Percentiles rank a stretch among this genome's conserved stretches.
These are phyloP conservation scores for Dinothrombium tinctorium DNA, from an alignment of 1,140 invertebrate genomes.

Conservation along the genomic window DNA sequence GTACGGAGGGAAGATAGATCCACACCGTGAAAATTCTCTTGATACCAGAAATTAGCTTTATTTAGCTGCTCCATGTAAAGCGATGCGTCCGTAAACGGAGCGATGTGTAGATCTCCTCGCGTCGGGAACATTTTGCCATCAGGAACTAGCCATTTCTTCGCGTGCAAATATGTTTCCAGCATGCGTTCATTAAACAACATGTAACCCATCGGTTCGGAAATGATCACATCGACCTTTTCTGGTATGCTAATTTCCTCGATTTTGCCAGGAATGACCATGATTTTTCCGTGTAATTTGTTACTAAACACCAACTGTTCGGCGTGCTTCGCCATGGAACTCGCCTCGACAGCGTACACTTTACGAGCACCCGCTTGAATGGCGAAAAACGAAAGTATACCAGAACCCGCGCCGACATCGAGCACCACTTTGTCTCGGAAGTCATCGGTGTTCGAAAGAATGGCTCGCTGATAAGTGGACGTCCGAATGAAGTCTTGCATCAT, in stretches of 20 bases:
- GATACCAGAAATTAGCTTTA: constrained; percentile 97
- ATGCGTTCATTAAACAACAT: constrained; percentile 99
- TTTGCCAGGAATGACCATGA: constrained; percentile 85
- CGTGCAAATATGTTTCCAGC: constrained; percentile 95
- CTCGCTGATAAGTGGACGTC: constrained; percentile 91
- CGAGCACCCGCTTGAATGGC: constrained; percentile 88
- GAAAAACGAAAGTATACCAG: constrained; percentile 95
- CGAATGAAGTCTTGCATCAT: constrained; percentile 98
- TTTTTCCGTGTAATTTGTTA: constrained; percentile 63
- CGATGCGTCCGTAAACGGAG: constrained; percentile 94
- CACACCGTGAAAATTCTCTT: constrained; percentile 92
- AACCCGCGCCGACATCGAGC: constrained; percentile 86
- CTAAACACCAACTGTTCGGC: constrained; percentile 72
- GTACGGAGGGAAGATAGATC: constrained; percentile 69
- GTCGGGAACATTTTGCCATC: constrained; percentile 90
- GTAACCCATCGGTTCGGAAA: constrained; percentile 98
- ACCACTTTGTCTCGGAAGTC: constrained; percentile 72
- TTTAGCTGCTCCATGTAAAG: constrained; percentile 95
- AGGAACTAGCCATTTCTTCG: constrained; percentile 79
- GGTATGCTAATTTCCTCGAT: constrained; percentile 93
- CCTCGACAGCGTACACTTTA: constrained; percentile 94
- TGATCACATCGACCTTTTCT: constrained; percentile 85
- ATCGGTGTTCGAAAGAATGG: constrained; percentile 71
- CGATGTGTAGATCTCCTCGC: constrained; percentile 82
- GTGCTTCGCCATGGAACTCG: constrained; percentile 91